Base-by-base conservation (phyloP, 2,888 invertebrate genomes). In the Heliconius charithonia region DNA sequence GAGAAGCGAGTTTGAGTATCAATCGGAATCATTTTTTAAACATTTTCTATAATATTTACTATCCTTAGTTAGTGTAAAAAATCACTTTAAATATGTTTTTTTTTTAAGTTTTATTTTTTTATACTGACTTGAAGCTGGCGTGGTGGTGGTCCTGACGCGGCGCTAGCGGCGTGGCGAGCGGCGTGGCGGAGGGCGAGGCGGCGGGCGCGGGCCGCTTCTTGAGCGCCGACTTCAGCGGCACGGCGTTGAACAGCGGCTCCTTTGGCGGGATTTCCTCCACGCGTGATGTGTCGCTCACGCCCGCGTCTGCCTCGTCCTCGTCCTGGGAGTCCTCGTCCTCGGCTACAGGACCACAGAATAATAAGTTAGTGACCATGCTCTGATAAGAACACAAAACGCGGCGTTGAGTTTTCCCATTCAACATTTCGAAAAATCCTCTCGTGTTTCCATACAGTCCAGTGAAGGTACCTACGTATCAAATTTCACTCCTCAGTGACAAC, bases 221-320 rank as follows among this genome's bases (percentile, higher is more conserved):
- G 84, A 98, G 95, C 83, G 98, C 98, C 75, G 98, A 98, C 92
- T 98, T 98, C 81, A 98, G 96, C 83, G 98, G 98, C 95, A 98
- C 97, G 84, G 98, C 98, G 94, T 98, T 97, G 93, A 98, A 97
- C 88, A 97, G 97, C 66, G 98, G 98, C 95, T 98, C 98, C 93
- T 98, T 98, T 80, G 98, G 98, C 85, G 98, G 98, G 87, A 98
- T 98, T 94, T 98, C 98, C 92, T 98, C 98, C 81, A 98, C 97
- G 83, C 98, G 96, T 79, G 97, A 97, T 79, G 98, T 98, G 92
- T 98, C 96, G 92, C 95, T 96, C 84, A 96, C 97, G 80, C 95
- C 96, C 84, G 96, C 97, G 81, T 96, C 96, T 80, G 97, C 96
- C 72, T 96, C 96, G 86, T 84, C 85, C 83, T 96, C 96, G 82